Percentiles rank a stretch among this genome's conserved stretches.
Evolutionary conservation across 37 sponge, comb jelly and placozoan genomes (phyloP).

Genomic region (Aplysina aerophoba): DNA sequence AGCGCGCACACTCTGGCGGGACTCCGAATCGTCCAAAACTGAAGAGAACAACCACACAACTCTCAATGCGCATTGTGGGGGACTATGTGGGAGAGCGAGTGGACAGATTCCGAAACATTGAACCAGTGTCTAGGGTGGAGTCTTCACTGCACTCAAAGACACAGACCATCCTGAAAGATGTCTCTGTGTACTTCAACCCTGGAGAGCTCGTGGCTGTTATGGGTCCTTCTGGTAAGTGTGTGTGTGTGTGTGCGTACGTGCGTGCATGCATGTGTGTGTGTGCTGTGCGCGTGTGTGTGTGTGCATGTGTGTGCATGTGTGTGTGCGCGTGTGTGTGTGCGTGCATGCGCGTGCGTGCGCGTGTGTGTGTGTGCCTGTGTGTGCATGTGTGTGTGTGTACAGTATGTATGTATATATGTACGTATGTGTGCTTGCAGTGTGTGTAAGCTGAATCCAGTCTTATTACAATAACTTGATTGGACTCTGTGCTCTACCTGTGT

Average conservation of each 20-base stretch:
- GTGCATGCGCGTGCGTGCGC: constrained; percentile 25
- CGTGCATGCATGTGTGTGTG: background rate
- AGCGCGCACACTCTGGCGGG: no score
- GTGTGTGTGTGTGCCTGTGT: constrained; percentile 40
- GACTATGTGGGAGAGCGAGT: background rate
- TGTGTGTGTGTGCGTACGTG: background rate
- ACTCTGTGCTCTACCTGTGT: no score
- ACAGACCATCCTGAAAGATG: constrained; percentile 63
- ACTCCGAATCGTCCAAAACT: no score
- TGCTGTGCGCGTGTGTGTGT: constrained; percentile 38
- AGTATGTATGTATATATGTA: constrained; percentile 32
- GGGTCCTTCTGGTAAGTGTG: constrained; percentile 82
- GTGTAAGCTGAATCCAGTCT: no score
- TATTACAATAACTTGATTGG: no score
- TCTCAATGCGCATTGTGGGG: no score
- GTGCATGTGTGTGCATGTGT: constrained; percentile 32
- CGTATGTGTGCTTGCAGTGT: constrained; percentile 18
- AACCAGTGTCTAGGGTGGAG: constrained; percentile 2
- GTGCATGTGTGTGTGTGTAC: constrained; percentile 35
- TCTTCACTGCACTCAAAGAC: background rate
- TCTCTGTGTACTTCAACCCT: constrained; percentile 86
- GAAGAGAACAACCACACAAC: no score
- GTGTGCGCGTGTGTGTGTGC: constrained; percentile 35
- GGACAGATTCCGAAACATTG: background rate
- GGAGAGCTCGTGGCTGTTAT: constrained; percentile 84